These are phyloP conservation scores for Enhydra lutris DNA, from an alignment of 2,113 vertebrate species.

Conservation along the genomic window DNA sequence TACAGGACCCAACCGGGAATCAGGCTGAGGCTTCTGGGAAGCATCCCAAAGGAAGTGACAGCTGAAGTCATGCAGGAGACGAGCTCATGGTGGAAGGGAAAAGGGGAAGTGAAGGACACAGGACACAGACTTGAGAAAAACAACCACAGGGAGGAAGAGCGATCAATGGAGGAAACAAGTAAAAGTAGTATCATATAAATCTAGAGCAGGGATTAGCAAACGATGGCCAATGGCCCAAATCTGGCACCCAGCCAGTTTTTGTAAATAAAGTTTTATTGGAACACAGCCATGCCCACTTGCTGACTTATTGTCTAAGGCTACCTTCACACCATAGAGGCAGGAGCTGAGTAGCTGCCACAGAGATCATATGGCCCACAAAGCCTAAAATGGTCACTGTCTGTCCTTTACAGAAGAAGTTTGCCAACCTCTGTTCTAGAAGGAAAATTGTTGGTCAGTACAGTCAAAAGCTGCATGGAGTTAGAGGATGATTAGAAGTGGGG, in stretches of 20 bases:
- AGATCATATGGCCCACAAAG: background rate
- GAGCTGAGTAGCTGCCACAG: background rate
- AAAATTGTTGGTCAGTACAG: background rate
- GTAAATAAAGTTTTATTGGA: conserved; percentile 26
- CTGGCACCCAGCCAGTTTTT: background rate
- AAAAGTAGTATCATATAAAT: background rate
- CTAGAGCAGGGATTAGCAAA: background rate
- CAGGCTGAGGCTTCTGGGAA: background rate
- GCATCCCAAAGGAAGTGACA: background rate
- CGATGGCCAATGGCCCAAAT: background rate
- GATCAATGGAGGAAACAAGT: background rate
- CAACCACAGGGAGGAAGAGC: background rate
- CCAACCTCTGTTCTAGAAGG: background rate
- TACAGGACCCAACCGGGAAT: background rate
- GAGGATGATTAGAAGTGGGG: background rate
- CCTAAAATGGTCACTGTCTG: background rate
- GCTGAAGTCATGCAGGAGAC: background rate
- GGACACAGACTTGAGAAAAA: background rate
- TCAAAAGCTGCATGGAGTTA: background rate
- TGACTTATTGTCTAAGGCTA: background rate
- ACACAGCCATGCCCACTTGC: background rate
- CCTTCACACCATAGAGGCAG: background rate
- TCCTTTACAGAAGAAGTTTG: background rate
- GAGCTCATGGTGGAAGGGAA: background rate
- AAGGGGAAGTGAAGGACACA: background rate